phyloP scores from a whole-genome alignment of 2,113 vertebrate species.

The Dipodomys ordii region DNA sequence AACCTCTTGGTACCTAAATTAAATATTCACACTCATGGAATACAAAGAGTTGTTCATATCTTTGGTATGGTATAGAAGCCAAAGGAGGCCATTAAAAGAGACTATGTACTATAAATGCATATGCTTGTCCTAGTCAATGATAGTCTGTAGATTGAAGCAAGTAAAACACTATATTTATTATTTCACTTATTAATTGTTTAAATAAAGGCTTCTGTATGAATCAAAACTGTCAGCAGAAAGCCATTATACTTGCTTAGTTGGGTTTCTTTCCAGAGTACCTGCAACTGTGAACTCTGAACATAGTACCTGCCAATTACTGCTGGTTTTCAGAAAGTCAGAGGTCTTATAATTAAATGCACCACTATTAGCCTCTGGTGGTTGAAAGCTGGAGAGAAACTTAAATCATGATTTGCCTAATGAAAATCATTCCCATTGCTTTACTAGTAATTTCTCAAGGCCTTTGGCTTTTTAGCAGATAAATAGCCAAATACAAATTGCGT shows the following conservation, averaged over 20 bases:
- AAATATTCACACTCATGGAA: neutral
- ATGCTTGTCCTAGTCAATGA: neutral
- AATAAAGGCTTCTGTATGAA: neutral
- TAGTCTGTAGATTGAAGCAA: neutral
- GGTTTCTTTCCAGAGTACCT: slow-evolving; percentile 16
- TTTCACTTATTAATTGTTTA: slow-evolving; percentile 42
- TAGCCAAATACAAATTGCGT: slow-evolving; percentile 33
- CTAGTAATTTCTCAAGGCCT: slow-evolving; percentile 1
- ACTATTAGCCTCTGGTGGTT: neutral
- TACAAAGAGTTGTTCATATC: neutral
- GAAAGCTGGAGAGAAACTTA: slow-evolving; percentile 40
- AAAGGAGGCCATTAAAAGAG: neutral
- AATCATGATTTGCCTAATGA: slow-evolving; percentile 34
- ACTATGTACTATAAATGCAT: neutral
- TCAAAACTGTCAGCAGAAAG: slow-evolving; percentile 21
- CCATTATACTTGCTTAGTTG: slow-evolving; percentile 10
- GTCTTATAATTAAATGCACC: slow-evolving; percentile 11
- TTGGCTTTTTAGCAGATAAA: slow-evolving; percentile 49
- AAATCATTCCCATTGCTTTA: neutral
- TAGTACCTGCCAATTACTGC: slow-evolving; percentile 19
- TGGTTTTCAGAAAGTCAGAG: slow-evolving; percentile 21
- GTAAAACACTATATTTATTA: neutral
- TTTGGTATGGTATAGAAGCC: neutral
- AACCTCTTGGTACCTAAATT: neutral
- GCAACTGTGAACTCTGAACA: slow-evolving; percentile 39